Evolutionary conservation across 2,797 vertebrate species (phyloP).

Genomic region (Siniperca undulata): DNA sequence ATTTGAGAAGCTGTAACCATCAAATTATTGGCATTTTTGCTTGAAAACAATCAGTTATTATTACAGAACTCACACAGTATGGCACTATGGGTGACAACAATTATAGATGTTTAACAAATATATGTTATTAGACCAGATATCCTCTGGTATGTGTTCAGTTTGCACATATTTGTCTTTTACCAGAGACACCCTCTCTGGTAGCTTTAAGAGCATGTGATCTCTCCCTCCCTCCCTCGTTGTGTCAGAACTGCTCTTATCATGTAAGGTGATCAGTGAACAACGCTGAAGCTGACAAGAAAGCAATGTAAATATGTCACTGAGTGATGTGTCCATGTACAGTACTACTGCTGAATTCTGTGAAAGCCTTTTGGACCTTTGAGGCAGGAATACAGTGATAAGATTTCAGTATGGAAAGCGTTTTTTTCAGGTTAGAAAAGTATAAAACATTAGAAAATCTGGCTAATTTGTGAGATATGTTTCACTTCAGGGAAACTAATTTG

Average conservation of each 20-base stretch:
- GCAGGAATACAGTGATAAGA: neutral
- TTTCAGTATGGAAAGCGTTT: neutral
- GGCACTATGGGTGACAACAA: neutral
- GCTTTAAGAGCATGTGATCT: neutral
- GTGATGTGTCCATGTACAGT: no score
- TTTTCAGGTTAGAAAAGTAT: no score
- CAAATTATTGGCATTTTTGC: neutral
- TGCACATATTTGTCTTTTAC: neutral
- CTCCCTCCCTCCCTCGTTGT: no score
- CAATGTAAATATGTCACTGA: neutral
- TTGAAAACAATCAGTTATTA: neutral
- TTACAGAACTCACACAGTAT: neutral
- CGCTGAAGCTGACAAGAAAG: neutral
- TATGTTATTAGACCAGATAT: neutral
- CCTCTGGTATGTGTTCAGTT: neutral
- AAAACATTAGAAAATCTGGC: neutral
- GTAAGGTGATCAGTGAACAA: neutral
- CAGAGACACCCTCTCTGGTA: neutral
- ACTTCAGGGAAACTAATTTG: neutral
- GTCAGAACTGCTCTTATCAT: neutral
- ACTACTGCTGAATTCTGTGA: neutral
- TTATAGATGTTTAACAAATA: neutral
- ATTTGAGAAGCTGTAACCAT: neutral
- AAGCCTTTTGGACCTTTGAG: neutral
- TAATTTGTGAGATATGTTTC: neutral